phyloP scores from a whole-genome alignment of 1,140 invertebrate genomes.

The Drosophila micromelanica region DNA sequence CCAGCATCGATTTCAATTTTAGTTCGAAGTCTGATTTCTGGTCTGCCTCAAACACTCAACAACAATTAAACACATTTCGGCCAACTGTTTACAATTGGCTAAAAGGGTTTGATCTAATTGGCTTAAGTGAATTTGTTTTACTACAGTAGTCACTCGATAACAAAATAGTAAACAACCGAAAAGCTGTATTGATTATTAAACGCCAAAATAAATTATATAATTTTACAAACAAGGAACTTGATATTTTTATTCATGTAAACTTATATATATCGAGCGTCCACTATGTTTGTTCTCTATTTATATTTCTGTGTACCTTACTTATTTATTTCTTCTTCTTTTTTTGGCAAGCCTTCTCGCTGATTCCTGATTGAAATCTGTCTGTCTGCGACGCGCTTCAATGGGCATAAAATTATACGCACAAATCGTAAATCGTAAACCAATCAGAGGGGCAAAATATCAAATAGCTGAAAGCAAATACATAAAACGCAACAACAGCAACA shows the following conservation, averaged over 20 bases:
- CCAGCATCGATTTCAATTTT: constrained; percentile 65
- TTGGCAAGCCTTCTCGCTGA: not conserved
- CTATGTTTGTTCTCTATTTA: not conserved
- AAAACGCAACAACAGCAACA: constrained; percentile 30
- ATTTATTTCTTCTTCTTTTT: not conserved
- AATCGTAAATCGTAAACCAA: constrained; percentile 53
- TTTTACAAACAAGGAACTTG: too few relatives aligned
- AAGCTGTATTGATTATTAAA: too few relatives aligned
- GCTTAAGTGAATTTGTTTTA: constrained; percentile 9
- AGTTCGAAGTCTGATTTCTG: constrained; percentile 15
- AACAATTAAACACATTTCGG: constrained; percentile 47
- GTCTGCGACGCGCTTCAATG: constrained; percentile 11
- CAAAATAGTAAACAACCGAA: too few relatives aligned
- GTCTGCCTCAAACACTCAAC: constrained; percentile 10
- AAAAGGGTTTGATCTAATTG: constrained; percentile 22
- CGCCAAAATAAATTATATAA: too few relatives aligned
- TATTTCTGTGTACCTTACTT: not conserved
- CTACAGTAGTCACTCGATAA: not conserved
- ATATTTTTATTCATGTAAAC: too few relatives aligned
- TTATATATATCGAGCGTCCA: too few relatives aligned
- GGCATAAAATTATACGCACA: constrained; percentile 20
- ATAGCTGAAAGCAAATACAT: constrained; percentile 60
- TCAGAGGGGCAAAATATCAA: constrained; percentile 65
- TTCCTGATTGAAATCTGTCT: constrained; percentile 3
- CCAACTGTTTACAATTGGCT: constrained; percentile 42